Base-by-base conservation (phyloP, 1,140 invertebrate genomes). In the Chironomus striatipennis region DNA sequence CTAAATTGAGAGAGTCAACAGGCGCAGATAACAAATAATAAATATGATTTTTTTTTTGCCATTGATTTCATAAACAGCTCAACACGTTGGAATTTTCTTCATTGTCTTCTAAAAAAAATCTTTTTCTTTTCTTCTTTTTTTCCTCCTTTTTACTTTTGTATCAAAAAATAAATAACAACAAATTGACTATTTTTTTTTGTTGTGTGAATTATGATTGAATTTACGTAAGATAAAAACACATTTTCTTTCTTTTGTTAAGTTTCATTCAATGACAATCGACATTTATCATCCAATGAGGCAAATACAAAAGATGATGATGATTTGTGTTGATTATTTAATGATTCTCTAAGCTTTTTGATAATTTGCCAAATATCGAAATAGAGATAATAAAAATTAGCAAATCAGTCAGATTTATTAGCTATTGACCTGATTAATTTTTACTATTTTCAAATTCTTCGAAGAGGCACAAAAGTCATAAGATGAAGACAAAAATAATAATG, bases 11-110 rank as follows among this genome's bases (percentile, higher is more conserved):
- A 34, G 24, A 34, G 24, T 34, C 24, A 34, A 34, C 24, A 34
- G 24, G 24, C n/a, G 47, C 47, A 57, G 47, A n/a, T 57, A n/a
- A n/a, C 12, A 57, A n/a, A 57, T 57, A 57, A 57, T n/a, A 57
- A 57, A 57, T 34, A 57, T n/a, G n/a, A n/a, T n/a, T n/a, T n/a
- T n/a, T n/a, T n/a, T 57, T 57, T 57, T 57, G 47, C 47, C 47
- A 57, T 57, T 57, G 47, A 57, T 57, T 57, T 57, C 47, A 57
- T 57, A 57, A 57, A 57, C 47, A 57, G 9, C 12, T 57, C 47
- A 57, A n/a, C 47, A 57, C 47, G 12, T 57, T 57, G 12, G 47
- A 57, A 57, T 57, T 57, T 57, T 34, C 24, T 34, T 57, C 47
- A 57, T 57, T 57, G 47, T 57, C n/a, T 57, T 57, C 47, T 57